Evolutionary conservation across 2,888 invertebrate species (phyloP).

Genomic region (Tanypteryx hageni): DNA sequence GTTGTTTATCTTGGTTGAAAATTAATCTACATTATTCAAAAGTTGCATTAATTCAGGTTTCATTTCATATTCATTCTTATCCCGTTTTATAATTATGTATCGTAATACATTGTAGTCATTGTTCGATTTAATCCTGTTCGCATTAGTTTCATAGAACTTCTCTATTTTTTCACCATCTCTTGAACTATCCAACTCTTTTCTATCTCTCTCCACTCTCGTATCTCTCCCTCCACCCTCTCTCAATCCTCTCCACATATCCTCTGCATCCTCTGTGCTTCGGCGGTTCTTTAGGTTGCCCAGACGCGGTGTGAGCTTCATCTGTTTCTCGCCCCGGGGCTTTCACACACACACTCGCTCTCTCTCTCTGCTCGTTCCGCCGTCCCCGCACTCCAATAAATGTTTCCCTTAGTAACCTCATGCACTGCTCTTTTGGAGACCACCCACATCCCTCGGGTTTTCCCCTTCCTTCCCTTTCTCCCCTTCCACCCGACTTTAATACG

Average conservation of each 20-base stretch:
- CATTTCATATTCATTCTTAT: too few relatives aligned
- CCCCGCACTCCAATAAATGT: slow-evolving; percentile 19
- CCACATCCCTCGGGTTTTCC: not conserved
- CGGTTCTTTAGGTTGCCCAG: slow-evolving; percentile 24
- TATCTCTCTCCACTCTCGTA: not conserved
- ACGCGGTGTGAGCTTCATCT: slow-evolving; percentile 32
- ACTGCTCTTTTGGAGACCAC: not conserved
- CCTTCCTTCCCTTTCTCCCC: not conserved
- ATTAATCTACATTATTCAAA: too few relatives aligned
- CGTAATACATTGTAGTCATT: too few relatives aligned
- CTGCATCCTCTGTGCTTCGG: not conserved
- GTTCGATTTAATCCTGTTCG: too few relatives aligned
- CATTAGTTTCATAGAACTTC: too few relatives aligned
- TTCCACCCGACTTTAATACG: too few relatives aligned
- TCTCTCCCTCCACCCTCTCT: not conserved
- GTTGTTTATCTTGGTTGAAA: too few relatives aligned
- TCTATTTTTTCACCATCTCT: too few relatives aligned
- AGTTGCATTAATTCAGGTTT: too few relatives aligned
- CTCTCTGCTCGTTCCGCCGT: not conserved
- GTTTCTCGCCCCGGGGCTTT: slow-evolving; percentile 31
- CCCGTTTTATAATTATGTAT: too few relatives aligned
- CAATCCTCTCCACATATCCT: not conserved
- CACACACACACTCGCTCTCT: too few relatives aligned
- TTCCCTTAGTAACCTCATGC: not conserved
- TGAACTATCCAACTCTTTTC: not conserved